Evolutionary conservation across 2,797 vertebrate genomes (phyloP).

Genomic region (Arctocebus calabarensis): DNA sequence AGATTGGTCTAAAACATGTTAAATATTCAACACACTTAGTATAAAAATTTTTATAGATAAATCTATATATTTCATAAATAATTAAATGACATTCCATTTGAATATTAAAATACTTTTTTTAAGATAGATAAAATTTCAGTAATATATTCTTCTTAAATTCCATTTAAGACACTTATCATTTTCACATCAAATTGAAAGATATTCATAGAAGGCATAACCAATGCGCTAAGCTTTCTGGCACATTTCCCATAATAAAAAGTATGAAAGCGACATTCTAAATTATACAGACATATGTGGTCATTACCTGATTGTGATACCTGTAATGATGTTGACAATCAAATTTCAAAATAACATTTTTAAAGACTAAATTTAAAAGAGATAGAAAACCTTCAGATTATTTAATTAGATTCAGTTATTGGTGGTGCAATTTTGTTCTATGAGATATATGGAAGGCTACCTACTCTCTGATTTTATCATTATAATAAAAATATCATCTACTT

Average conservation of each 20-base stretch:
- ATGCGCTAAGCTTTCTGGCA: background rate
- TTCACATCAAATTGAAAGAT: background rate
- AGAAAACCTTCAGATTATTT: background rate
- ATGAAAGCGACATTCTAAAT: background rate
- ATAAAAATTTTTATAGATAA: background rate
- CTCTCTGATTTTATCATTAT: background rate
- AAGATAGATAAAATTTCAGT: background rate
- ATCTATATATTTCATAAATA: background rate
- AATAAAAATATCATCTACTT: background rate
- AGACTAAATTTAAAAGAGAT: background rate
- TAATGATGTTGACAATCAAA: background rate
- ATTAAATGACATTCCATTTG: background rate
- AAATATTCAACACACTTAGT: background rate
- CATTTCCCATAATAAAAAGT: background rate
- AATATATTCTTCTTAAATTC: background rate
- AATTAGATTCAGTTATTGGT: background rate
- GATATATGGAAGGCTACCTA: background rate
- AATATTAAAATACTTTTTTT: slow-evolving; percentile 6
- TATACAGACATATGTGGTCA: background rate
- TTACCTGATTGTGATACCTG: background rate
- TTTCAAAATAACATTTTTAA: background rate
- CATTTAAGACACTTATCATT: background rate
- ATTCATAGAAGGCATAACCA: background rate
- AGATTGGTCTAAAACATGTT: background rate
- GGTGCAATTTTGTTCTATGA: background rate